Conservation (phyloP, 2,888 invertebrate species). For the Tachina grossa region DNA sequence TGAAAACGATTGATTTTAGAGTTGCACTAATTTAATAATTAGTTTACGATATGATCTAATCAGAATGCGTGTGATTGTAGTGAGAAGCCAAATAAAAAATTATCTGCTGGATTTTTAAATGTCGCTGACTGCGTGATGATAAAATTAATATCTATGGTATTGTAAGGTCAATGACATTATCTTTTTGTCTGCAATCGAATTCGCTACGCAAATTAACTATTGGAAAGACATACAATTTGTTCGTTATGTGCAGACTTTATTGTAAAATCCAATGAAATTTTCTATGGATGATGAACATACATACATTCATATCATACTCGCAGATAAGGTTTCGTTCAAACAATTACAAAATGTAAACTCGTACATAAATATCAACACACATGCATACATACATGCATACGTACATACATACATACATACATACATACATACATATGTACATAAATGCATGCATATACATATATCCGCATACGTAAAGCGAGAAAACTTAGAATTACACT, state of each 20-base stretch:
- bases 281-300: not conserved
- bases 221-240: not conserved
- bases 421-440: not conserved
- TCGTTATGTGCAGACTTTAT: slow-evolving; percentile 1
- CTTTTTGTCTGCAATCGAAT: too few species aligned
- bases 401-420: slow-evolving; percentile 1
- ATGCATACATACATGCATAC: not conserved
- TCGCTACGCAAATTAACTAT: too few species aligned
- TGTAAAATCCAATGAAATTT: slow-evolving; percentile 12
- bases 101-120: slow-evolving; percentile 11
- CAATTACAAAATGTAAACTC: too few species aligned
- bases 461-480: too few species aligned
- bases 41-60: not conserved
- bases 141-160: not conserved
- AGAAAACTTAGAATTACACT: slow-evolving; percentile 16
- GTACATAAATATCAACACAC: not conserved
- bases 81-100: slow-evolving; percentile 35
- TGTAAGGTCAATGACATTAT: too few species aligned
- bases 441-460: not conserved
- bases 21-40: too few species aligned
- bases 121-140: not conserved
- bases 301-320: not conserved
- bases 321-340: too few species aligned
- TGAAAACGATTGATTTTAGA: too few species aligned
- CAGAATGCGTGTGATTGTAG: not conserved